Percentiles rank a stretch among this genome's conserved stretches.
These are phyloP conservation scores for Labeo catla DNA, from an alignment of 2,113 vertebrate species.

Conservation along the genomic window DNA sequence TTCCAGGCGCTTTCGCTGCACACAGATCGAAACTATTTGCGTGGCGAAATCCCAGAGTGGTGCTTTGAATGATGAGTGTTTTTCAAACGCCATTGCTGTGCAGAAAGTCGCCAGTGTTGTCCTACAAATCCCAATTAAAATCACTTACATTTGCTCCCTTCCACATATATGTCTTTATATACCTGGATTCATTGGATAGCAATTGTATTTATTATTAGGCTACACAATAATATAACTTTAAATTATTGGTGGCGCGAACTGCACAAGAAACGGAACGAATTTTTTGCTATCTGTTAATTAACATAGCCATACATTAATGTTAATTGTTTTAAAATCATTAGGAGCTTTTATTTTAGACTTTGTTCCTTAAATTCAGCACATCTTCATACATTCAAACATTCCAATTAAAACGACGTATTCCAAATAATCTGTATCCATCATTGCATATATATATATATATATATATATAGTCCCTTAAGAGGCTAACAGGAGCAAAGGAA, in stretches of 20 bases:
- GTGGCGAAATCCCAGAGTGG: constrained; percentile 82
- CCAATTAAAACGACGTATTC: too few species aligned
- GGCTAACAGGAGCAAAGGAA: constrained; percentile 53
- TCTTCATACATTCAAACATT: neutral
- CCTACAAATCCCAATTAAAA: constrained; percentile 32
- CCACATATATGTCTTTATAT: constrained; percentile 10
- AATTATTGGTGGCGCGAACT: neutral
- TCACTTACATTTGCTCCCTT: neutral
- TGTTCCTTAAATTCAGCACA: neutral
- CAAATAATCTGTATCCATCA: too few species aligned
- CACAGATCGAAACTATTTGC: constrained; percentile 87
- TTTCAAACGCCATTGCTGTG: constrained; percentile 81
- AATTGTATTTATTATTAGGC: neutral
- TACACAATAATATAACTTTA: neutral
- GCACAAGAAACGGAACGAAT: neutral
- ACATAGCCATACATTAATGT: neutral
- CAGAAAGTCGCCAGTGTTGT: constrained; percentile 40
- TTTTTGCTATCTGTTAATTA: neutral
- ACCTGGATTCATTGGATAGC: neutral
- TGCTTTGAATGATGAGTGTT: constrained; percentile 79
- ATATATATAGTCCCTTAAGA: constrained; percentile 39
- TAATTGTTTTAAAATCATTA: neutral
- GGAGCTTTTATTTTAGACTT: neutral
- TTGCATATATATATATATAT: neutral
- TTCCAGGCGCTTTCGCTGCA: constrained; percentile 81